phyloP scores from a whole-genome alignment of 2,888 invertebrate species.

The Drosophila testacea region DNA sequence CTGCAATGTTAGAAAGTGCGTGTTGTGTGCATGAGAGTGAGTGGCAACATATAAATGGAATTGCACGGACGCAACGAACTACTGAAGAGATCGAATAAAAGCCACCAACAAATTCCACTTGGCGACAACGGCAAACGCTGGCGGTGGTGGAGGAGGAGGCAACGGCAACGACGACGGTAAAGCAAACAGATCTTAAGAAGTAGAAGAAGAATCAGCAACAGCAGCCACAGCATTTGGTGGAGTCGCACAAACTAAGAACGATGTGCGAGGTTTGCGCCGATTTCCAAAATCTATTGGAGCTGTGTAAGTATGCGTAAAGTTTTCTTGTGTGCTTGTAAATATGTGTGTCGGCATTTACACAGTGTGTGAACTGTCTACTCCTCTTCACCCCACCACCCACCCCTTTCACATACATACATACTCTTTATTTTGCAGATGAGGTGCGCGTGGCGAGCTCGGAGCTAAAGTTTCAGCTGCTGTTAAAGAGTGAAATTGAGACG shows the following conservation, averaged over 20 bases:
- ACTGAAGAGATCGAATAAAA: slow-evolving; percentile 61
- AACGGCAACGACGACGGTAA: slow-evolving; percentile 42
- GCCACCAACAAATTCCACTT: slow-evolving; percentile 66
- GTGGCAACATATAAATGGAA: slow-evolving; percentile 73
- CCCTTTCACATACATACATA: slow-evolving; percentile 18
- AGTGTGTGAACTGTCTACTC: slow-evolving; percentile 42
- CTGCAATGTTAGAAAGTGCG: slow-evolving; percentile 68
- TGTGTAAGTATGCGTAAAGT: slow-evolving; percentile 88
- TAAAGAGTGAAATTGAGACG: slow-evolving; percentile 92
- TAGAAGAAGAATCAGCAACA: slow-evolving; percentile 58
- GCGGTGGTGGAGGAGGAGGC: slow-evolving; percentile 48
- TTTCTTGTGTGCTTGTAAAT: slow-evolving; percentile 1
- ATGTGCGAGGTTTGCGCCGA: slow-evolving; percentile 98
- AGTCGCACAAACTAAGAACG: slow-evolving; percentile 64
- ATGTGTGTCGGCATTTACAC: slow-evolving; percentile 51
- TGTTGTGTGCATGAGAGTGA: slow-evolving; percentile 58
- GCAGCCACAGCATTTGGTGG: slow-evolving; percentile 45
- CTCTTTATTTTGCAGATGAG: slow-evolving; percentile 88
- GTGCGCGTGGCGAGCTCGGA: slow-evolving; percentile 91
- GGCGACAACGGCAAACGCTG: slow-evolving; percentile 55
- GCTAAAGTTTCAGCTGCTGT: slow-evolving; percentile 89
- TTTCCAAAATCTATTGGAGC: slow-evolving; percentile 95
- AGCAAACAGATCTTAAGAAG: slow-evolving; percentile 63
- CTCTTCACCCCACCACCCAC: slow-evolving; percentile 23
- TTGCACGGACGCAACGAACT: slow-evolving; percentile 57